Evolutionary conservation across 2,888 invertebrate genomes (phyloP), one percentile per base, ranked within the genome.

Genomic region (Eurois occulta): DNA sequence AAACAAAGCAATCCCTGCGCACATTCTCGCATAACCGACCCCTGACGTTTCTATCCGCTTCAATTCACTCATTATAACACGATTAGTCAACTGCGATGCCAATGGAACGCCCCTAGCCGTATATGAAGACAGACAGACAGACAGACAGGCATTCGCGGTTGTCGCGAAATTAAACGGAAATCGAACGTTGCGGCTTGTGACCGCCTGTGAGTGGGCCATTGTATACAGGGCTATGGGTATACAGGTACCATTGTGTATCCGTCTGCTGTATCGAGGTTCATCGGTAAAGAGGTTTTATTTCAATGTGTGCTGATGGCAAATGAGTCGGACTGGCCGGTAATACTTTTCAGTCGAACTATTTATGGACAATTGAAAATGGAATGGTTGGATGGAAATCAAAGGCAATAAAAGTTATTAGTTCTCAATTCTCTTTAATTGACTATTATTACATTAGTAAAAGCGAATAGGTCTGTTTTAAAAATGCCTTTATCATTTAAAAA

Each of bases 141-240:
- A 64, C 79, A 68, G 70, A 7, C 72, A 72, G 89, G 81, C 80
- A 87, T 78, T 80, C 86, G 91, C 88, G 92, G 92, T 91, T 90
- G 91, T 91, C 88, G 92, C 89, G 92, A 93, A 94, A 95, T 95
- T 94, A 92, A 95, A 93, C 95, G 96, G 95, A 96, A 95, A 96
- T 96, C 93, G 95, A 96, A 95, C 93, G 86, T 86, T 94, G 95
- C 90, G 95, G 94, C 90, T 92, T 94, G 94, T 91, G 94, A 95
- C 89, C 86, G 85, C 84, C 77, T 79, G 78, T 75, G 83, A 82
- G 81, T 84, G 80, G 72, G 69, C 83, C 75, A 78, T 86, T 85
- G 80, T 88, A 77, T 65, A 70, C 74, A 75, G 13, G 28, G 24
- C 65, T 77, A 78, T 77, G 76, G 48, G 58, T 82, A 69, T 78